Base-by-base conservation (phyloP, 2,113 vertebrate genomes). In the Terrapene triunguis region DNA sequence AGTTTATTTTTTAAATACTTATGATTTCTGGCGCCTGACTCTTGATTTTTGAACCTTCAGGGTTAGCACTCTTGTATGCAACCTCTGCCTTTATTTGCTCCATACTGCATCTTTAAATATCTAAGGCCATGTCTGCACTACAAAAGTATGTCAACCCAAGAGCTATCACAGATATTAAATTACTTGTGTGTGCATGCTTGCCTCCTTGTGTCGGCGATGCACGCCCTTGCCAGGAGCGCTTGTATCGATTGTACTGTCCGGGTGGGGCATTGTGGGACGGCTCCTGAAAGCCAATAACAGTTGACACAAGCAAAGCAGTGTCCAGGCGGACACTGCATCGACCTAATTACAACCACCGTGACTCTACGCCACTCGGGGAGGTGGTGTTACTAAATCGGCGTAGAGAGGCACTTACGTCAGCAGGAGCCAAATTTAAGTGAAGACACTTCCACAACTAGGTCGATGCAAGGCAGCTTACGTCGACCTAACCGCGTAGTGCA, bases 1-100 rank as follows among this genome's bases (percentile, higher is more conserved):
- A 0, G 0, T 1, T 1, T 11, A 29, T 38, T 1, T 8, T 2
- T 5, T 32, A 42, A 10, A 38, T 4, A 1, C 16, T 11, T 9
- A 10, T 22, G 65, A 4, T 22, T 59, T 78, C 19, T 22, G 2
- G 9, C 42, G 32, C 1, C 48, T 69, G 89, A 69, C 2, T 3
- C 8, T 10, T 19, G 1, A 22, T 17, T 82, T 87, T 47, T 38
- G 51, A 84, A 25, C 21, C 48, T 13, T 19, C 5, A 3, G 21
- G 21, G 44, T 27, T 22, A 47, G 32, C 55, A 50, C 44, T 27
- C 62, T 29, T 54, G 22, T 11, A 1, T 0, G 7, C 10, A 25
- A 53, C 3, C 59, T 83, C 81, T 8, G 62, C 35, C 35, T 69
- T 69, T 17, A n/a, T 72, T 72, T 72, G 65, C 19, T 72, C n/a